These are phyloP conservation scores for Psittacula cyanocephala DNA, from an alignment of 2,113 vertebrate genomes.

Conservation along the genomic window DNA sequence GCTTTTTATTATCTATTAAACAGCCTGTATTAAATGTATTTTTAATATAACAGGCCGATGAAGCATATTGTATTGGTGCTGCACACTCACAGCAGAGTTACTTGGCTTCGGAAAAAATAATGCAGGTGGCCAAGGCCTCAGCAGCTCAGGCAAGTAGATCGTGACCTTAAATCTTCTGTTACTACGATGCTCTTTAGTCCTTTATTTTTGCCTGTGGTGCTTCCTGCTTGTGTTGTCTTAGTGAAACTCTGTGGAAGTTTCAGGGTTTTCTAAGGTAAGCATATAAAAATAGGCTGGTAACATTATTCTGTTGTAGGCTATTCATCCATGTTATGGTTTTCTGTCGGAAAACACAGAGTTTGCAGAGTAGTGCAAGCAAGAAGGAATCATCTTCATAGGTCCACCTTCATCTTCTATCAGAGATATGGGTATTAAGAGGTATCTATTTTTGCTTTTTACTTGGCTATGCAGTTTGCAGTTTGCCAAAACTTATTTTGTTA, in stretches of 20 bases:
- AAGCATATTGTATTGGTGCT: constrained; percentile 91
- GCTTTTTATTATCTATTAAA: not conserved
- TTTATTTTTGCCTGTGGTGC: not conserved
- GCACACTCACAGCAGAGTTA: constrained; percentile 95
- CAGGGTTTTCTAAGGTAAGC: not conserved
- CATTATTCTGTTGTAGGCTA: constrained; percentile 78
- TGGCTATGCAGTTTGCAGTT: constrained; percentile 72
- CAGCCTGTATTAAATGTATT: not conserved
- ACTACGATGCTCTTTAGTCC: not conserved
- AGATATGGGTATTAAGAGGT: constrained; percentile 99
- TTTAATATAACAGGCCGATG: constrained; percentile 85
- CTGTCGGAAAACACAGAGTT: constrained; percentile 98
- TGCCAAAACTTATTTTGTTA: constrained; percentile 55
- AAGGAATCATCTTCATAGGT: constrained; percentile 94
- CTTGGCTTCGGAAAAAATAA: constrained; percentile 91
- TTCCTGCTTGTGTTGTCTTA: not conserved
- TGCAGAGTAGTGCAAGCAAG: constrained; percentile 91
- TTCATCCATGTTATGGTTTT: constrained; percentile 97
- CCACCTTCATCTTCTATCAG: constrained; percentile 95
- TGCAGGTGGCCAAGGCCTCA: constrained; percentile 88
- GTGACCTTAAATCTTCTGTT: not conserved
- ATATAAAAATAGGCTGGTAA: not conserved
- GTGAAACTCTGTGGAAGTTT: not conserved
- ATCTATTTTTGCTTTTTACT: not conserved
- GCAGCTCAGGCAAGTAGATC: constrained; percentile 81